Conservation (phyloP, 2,888 invertebrate species). For the Xanthostigma xanthostigma region DNA sequence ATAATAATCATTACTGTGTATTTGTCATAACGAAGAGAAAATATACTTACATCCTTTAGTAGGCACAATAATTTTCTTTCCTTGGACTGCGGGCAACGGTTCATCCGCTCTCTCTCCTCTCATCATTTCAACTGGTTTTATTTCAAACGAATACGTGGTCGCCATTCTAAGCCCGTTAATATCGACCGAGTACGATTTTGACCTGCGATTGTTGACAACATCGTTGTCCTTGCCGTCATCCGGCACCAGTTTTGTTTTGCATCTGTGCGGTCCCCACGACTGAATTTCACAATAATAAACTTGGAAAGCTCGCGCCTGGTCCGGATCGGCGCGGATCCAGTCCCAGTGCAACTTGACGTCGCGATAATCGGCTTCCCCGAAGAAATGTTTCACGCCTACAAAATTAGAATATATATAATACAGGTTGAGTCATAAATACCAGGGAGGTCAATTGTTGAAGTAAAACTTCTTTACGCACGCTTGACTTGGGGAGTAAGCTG, state of each 20-base stretch:
- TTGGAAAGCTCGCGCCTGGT: conserved; percentile 6
- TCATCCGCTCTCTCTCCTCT: conserved; percentile 29
- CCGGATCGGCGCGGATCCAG: conserved; percentile 25
- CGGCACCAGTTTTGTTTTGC: conserved; percentile 35
- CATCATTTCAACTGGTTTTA: conserved; percentile 38
- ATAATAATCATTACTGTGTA: too few species aligned
- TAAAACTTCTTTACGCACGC: too few species aligned
- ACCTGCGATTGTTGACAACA: conserved; percentile 20
- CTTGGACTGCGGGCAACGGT: conserved; percentile 34
- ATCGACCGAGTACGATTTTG: conserved; percentile 38
- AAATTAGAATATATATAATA: too few species aligned
- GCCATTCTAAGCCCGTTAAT: conserved; percentile 64
- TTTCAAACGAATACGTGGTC: conserved; percentile 67
- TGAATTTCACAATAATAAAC: conserved; percentile 56
- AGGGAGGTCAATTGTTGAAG: too few species aligned
- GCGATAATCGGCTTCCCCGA: conserved; percentile 50
- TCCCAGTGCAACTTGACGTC: conserved; percentile 50
- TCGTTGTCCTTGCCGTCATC: conserved; percentile 16
- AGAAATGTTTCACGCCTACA: conserved; percentile 41
- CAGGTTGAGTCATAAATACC: too few species aligned
- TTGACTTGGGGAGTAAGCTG: too few species aligned
- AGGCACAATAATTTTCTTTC: conserved; percentile 56
- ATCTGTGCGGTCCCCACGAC: conserved; percentile 63
- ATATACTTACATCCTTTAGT: conserved; percentile 67
- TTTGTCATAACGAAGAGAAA: too few species aligned